Percentiles rank a stretch among this genome's conserved stretches.
phyloP scores from a whole-genome alignment of 2,888 invertebrate species.

The Lasioglossum pauxillum region DNA sequence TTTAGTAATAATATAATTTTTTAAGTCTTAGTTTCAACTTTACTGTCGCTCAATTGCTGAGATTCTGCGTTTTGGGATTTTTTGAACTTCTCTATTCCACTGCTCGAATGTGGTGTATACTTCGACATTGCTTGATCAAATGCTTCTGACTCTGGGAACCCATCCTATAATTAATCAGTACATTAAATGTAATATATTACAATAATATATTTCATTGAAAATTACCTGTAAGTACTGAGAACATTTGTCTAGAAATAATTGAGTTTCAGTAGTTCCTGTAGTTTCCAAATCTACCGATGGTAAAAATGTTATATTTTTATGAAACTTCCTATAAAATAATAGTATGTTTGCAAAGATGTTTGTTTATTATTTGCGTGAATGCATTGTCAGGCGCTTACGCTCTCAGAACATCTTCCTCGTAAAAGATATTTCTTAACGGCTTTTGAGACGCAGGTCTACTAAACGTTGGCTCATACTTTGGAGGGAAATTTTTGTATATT shows the following conservation, averaged over 20 bases:
- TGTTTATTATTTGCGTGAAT: background rate
- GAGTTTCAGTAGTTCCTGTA: conserved; percentile 10
- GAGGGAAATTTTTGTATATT: conserved; percentile 96
- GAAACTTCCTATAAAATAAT: conserved; percentile 38
- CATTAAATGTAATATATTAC: background rate
- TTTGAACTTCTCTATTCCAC: background rate
- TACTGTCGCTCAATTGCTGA: background rate
- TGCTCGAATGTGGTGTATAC: background rate
- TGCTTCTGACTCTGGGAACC: conserved; percentile 54
- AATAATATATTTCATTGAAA: background rate
- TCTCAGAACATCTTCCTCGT: conserved; percentile 92
- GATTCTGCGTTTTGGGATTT: background rate
- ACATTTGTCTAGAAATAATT: conserved; percentile 87
- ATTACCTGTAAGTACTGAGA: conserved; percentile 85
- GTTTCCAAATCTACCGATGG: conserved; percentile 18
- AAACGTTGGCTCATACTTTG: conserved; percentile 92
- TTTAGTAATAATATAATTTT: background rate
- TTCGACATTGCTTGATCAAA: conserved; percentile 66
- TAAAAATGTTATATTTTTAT: background rate
- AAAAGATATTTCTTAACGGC: conserved; percentile 90
- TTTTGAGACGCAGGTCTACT: conserved; percentile 88
- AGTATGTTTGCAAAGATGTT: background rate
- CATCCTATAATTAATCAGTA: conserved; percentile 60
- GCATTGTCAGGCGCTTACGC: conserved; percentile 89
- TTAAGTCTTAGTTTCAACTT: background rate